Evolutionary conservation across 1,140 invertebrate genomes (phyloP), one percentile per base, ranked within the genome.

Genomic region (Sminthurinus signatus): DNA sequence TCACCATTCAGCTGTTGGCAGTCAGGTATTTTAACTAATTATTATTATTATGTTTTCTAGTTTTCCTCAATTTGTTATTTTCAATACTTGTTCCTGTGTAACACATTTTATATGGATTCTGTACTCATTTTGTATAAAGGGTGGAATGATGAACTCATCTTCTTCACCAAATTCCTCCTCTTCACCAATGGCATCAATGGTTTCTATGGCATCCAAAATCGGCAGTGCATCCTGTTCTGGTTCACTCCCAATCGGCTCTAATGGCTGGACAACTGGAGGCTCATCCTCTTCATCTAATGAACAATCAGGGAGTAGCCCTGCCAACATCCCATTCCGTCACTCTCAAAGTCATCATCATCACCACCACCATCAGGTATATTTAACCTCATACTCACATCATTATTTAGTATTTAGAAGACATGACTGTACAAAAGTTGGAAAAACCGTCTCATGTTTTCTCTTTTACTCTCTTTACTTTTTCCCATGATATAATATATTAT

Each of bases 1-100:
- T n/a, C n/a, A n/a, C n/a, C 32, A 36, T 15, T 62, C 48, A 69
- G 77, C 86, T 17, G 32, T 36, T n/a, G 27, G 39, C 19, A 64
- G 51, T 48, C 58, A 64, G 29, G 48, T 67, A 43, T 25, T n/a
- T n/a, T n/a, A n/a, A 17, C 21, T 42, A 36, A 42, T n/a, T 59
- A 28, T 25, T 21, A 25, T 36, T 8, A 36, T 36, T 8, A 36
- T n/a, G n/a, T n/a, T n/a, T n/a, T n/a, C n/a, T n/a, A n/a, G n/a
- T n/a, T n/a, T n/a, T n/a, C n/a, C n/a, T n/a, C n/a, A n/a, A n/a
- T n/a, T n/a, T n/a, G n/a, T n/a, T n/a, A n/a, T n/a, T n/a, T n/a
- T n/a, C n/a, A n/a, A n/a, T n/a, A n/a, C n/a, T n/a, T n/a, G n/a
- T 8, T 36, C 32, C 15, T 36, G 5, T 36, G 32, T 36, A 15